Evolutionary conservation across 2,113 vertebrate genomes (phyloP).

Genomic region (Sterrhoptilus dennistouni): DNA sequence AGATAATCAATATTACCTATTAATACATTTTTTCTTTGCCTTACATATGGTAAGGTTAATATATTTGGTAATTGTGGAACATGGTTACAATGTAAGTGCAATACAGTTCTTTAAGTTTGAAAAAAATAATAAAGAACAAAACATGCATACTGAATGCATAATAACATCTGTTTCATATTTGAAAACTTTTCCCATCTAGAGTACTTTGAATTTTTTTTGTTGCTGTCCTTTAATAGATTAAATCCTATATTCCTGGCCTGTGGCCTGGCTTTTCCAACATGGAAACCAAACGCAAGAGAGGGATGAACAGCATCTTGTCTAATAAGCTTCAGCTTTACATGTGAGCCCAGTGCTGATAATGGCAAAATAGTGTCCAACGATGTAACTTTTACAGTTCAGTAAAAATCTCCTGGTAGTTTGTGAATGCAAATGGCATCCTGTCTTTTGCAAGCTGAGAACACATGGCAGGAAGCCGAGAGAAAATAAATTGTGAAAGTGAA

Average conservation of each 20-base stretch:
- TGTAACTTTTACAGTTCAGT: not conserved
- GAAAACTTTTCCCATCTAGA: not conserved
- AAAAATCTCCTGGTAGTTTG: conserved; percentile 6
- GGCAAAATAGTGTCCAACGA: not conserved
- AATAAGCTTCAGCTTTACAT: not conserved
- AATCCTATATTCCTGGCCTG: not conserved
- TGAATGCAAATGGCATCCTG: conserved; percentile 42
- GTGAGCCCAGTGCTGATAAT: not conserved
- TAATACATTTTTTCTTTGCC: not conserved
- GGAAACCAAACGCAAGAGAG: not conserved
- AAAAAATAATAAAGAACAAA: not conserved
- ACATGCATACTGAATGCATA: not conserved
- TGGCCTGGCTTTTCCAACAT: not conserved
- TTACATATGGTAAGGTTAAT: not conserved
- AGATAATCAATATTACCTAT: not conserved
- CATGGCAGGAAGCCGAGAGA: conserved; percentile 30
- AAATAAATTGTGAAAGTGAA: conserved; percentile 4
- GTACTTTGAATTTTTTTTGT: not conserved
- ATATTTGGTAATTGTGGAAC: not conserved
- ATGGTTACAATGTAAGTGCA: not conserved
- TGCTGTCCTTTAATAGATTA: not conserved
- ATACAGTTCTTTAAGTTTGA: not conserved
- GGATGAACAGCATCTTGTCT: not conserved
- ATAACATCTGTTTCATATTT: not conserved
- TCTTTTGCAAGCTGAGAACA: conserved; percentile 1